Conservation (phyloP, 2,888 invertebrate species). For the Pterostichus niger region DNA sequence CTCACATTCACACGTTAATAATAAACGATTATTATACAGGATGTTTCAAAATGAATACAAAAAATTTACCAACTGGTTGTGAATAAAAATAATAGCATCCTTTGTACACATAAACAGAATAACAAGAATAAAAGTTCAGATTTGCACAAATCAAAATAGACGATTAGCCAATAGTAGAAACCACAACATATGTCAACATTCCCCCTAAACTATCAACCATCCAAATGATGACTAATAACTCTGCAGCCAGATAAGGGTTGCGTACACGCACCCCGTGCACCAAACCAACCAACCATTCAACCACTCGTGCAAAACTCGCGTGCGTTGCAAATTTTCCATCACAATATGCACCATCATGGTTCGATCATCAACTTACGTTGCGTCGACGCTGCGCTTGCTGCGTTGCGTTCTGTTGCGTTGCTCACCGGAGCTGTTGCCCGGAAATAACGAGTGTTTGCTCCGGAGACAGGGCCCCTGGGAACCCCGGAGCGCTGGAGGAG, state of each 20-base stretch:
- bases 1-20: too few relatives aligned
- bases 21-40: too few relatives aligned
- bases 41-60: too few relatives aligned
- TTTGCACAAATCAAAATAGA: not conserved
- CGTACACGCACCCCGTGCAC: not conserved
- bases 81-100: too few relatives aligned
- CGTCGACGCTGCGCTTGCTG: constrained; percentile 26
- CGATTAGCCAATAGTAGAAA: constrained; percentile 25
- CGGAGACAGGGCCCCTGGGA: constrained; percentile 6
- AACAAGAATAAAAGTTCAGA: not conserved
- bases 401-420: not conserved
- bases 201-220: not conserved
- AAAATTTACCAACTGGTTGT: too few relatives aligned
- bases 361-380: constrained; percentile 36
- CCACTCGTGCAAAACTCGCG: constrained; percentile 38
- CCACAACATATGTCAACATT: constrained; percentile 47
- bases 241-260: constrained; percentile 1
- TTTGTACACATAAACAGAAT: not conserved
- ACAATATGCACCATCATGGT: constrained; percentile 53
- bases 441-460: constrained; percentile 40
- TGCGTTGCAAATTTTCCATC: constrained; percentile 48
- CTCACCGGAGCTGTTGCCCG: not conserved
- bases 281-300: not conserved
- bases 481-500: not conserved
- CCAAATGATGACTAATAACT: constrained; percentile 18